These are phyloP conservation scores for Anaspis maculata DNA, from an alignment of 2,888 invertebrate species.

Conservation along the genomic window DNA sequence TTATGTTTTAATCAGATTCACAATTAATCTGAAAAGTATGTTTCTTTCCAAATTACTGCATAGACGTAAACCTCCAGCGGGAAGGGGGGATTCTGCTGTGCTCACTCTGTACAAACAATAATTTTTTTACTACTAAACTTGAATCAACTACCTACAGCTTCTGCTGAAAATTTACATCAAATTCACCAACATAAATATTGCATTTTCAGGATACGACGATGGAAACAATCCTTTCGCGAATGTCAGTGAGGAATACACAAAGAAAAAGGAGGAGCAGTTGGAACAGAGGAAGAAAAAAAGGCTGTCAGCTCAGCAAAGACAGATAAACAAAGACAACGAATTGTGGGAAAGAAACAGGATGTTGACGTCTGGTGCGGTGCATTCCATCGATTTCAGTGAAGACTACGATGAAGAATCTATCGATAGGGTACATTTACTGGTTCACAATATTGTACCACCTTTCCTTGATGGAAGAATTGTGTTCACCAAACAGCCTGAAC, in stretches of 20 bases:
- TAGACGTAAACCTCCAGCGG: too few relatives aligned
- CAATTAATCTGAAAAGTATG: too few relatives aligned
- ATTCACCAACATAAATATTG: too few relatives aligned
- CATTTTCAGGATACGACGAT: too few relatives aligned
- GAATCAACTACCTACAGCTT: too few relatives aligned
- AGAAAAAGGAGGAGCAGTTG: conserved; percentile 86
- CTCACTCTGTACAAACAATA: too few relatives aligned
- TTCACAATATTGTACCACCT: conserved; percentile 97
- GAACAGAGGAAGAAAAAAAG: conserved; percentile 85
- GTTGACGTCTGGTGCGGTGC: conserved; percentile 91
- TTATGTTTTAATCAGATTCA: too few relatives aligned
- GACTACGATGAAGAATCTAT: conserved; percentile 94
- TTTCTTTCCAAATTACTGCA: too few relatives aligned
- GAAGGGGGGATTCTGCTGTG: too few relatives aligned
- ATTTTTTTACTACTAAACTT: too few relatives aligned
- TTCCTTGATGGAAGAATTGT: conserved; percentile 98
- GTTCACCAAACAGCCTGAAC: conserved; percentile 98
- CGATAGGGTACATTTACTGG: conserved; percentile 89
- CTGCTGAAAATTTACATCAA: conserved; percentile 4
- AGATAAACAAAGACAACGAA: conserved; percentile 97
- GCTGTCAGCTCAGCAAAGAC: conserved; percentile 90
- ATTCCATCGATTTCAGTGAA: conserved; percentile 77
- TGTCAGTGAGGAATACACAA: conserved; percentile 85
- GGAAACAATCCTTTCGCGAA: conserved; percentile 89
- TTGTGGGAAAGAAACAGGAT: conserved; percentile 98